Conservation (phyloP, 2,888 invertebrate genomes). For the Troides helena region DNA sequence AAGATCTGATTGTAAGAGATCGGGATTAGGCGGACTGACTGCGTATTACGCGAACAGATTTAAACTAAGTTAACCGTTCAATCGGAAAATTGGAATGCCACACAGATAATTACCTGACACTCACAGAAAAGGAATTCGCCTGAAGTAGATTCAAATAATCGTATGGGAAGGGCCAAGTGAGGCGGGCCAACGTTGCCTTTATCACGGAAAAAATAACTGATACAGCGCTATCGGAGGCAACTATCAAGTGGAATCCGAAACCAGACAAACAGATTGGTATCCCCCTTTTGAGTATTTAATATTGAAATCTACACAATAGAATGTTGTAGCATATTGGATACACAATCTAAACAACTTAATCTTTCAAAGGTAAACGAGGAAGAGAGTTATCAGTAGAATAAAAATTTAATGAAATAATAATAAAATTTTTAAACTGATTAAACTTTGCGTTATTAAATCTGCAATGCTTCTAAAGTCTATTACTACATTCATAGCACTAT, state of each 20-base stretch:
- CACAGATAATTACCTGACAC: constrained; percentile 81
- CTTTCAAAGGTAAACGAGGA: not conserved
- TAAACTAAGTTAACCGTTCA: constrained; percentile 80
- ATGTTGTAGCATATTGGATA: not conserved
- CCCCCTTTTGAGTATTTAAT: constrained; percentile 45
- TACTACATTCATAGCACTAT: constrained; percentile 17
- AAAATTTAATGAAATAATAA: not conserved
- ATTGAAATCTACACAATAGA: constrained; percentile 36
- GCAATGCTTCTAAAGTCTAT: constrained; percentile 20
- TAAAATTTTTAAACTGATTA: not conserved
- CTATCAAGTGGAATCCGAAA: constrained; percentile 62
- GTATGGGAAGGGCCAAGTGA: constrained; percentile 67
- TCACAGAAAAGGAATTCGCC: constrained; percentile 79
- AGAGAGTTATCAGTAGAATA: constrained; percentile 8
- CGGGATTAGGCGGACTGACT: constrained; percentile 72
- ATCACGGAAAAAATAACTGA: constrained; percentile 64
- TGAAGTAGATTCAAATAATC: constrained; percentile 78
- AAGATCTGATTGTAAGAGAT: constrained; percentile 62
- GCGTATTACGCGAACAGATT: constrained; percentile 78
- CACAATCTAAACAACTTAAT: not conserved
- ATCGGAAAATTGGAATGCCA: constrained; percentile 81
- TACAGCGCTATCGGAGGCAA: constrained; percentile 55
- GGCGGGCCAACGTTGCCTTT: constrained; percentile 53
- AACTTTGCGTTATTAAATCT: constrained; percentile 12
- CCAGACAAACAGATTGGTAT: constrained; percentile 58